A percentile compares a stretch with the other conserved stretches of the same genome.
Conservation (phyloP, 2,113 vertebrate species). For the Hypanus sabinus region DNA sequence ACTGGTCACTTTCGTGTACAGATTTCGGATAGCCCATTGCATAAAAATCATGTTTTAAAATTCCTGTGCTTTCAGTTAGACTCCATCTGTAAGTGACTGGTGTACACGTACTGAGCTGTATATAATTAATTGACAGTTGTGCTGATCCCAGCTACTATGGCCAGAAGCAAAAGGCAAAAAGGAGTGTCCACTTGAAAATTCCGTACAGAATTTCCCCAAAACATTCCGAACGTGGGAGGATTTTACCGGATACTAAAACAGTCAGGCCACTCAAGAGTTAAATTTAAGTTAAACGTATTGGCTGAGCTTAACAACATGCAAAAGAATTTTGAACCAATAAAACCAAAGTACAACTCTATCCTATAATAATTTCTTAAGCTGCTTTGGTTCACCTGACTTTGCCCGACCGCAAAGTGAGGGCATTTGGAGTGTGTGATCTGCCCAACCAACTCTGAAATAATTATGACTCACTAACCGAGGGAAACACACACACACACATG, state of each 20-base stretch:
- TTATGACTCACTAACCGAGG: constrained; percentile 16
- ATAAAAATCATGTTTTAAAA: not conserved
- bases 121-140: not conserved
- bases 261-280: constrained; percentile 18
- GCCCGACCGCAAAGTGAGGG: not conserved
- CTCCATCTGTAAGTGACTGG: not conserved
- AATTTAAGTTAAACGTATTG: not conserved
- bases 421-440: not conserved
- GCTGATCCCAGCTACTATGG: not conserved
- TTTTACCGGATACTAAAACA: not conserved
- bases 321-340: not conserved
- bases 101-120: not conserved
- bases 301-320: not conserved
- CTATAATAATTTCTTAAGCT: not conserved
- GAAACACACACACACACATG: not conserved
- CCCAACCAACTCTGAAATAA: not conserved
- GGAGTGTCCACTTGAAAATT: not conserved
- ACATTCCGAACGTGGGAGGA: not conserved
- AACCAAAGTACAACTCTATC: constrained; percentile 30
- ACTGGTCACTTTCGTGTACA: not conserved
- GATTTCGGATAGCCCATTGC: not conserved
- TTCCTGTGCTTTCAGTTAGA: not conserved
- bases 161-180: not conserved
- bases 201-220: not conserved
- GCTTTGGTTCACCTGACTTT: not conserved